Conservation (phyloP, 2,113 vertebrate species). For the Chrysochloris asiatica region DNA sequence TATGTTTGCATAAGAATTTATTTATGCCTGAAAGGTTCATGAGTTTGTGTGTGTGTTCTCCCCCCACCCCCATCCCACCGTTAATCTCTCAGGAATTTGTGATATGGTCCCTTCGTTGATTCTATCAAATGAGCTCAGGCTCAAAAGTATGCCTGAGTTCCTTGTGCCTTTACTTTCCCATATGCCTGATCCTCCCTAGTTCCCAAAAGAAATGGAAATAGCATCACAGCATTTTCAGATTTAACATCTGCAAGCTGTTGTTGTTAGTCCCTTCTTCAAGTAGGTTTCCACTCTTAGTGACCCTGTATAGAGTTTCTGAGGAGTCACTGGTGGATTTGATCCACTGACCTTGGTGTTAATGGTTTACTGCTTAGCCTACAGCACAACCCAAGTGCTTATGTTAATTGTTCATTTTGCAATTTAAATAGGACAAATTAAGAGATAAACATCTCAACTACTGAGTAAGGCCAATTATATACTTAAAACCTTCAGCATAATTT, state of each 20-base stretch:
- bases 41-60: not conserved
- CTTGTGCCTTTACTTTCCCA: not conserved
- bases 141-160: not conserved
- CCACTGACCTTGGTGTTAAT: too few species aligned
- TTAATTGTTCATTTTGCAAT: not conserved
- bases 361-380: too few species aligned
- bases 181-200: not conserved
- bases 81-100: slow-evolving; percentile 1
- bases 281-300: too few species aligned
- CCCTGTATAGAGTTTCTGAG: too few species aligned
- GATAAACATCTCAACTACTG: not conserved
- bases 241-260: not conserved
- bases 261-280: too few species aligned
- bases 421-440: not conserved
- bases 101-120: not conserved
- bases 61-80: too few species aligned
- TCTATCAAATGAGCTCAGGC: not conserved
- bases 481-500: not conserved
- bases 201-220: not conserved
- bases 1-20: slow-evolving; percentile 63
- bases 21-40: slow-evolving; percentile 49
- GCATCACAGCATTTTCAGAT: not conserved
- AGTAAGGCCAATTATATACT: not conserved
- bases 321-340: too few species aligned
- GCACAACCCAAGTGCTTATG: not conserved